phyloP scores from a whole-genome alignment of 2,113 vertebrate species.

The Pao palembangensis region DNA sequence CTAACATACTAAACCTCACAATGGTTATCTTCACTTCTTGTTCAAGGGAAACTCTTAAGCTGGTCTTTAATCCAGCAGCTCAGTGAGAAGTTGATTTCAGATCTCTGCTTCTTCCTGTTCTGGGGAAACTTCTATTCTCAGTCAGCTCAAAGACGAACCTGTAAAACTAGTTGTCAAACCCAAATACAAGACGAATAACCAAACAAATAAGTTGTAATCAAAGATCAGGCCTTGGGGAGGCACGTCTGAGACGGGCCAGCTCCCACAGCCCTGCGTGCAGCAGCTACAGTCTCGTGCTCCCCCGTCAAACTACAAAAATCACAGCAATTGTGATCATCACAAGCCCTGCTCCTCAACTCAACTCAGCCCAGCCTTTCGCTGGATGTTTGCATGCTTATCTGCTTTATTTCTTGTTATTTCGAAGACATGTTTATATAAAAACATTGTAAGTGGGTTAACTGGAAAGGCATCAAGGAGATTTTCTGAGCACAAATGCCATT shows the following conservation, averaged over 20 bases:
- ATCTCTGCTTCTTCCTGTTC: too few relatives aligned
- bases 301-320: constrained; percentile 40
- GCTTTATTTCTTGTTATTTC: constrained; percentile 48
- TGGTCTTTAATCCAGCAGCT: too few relatives aligned
- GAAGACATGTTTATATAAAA: constrained; percentile 67
- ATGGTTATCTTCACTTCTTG: too few relatives aligned
- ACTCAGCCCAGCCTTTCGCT: constrained; percentile 50
- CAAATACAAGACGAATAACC: not conserved
- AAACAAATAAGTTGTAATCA: constrained; percentile 21
- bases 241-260: constrained; percentile 5
- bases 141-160: too few relatives aligned
- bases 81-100: too few relatives aligned
- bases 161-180: not conserved
- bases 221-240: constrained; percentile 17
- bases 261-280: constrained; percentile 5
- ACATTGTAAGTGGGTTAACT: constrained; percentile 75
- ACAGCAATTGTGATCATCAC: constrained; percentile 45
- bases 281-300: constrained; percentile 15
- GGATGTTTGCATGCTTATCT: constrained; percentile 57
- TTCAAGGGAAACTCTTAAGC: too few relatives aligned
- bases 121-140: too few relatives aligned
- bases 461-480: constrained; percentile 78
- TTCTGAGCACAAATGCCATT: constrained; percentile 71
- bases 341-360: constrained; percentile 32
- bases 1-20: too few relatives aligned